A percentile compares a stretch with the other conserved stretches of the same genome.
Conservation (phyloP, 2,888 invertebrate genomes). For the Luffia ferchaultella region DNA sequence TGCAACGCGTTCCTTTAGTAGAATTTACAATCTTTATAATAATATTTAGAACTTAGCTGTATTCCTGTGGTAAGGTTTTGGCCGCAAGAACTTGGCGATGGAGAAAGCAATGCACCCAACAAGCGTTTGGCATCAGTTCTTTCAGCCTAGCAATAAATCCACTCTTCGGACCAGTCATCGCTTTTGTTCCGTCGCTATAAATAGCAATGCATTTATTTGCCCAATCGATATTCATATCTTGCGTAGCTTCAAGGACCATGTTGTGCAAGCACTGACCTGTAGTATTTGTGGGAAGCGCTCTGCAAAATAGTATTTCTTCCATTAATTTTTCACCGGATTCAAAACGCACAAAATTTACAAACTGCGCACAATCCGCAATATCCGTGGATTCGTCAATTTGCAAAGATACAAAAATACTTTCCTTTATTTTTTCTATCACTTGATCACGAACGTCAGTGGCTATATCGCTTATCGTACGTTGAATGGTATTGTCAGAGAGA, state of each 20-base stretch:
- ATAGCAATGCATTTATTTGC: conserved; percentile 18
- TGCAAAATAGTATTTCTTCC: conserved; percentile 21
- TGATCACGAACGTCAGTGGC: conserved; percentile 20
- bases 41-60: conserved; percentile 8
- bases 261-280: conserved; percentile 17
- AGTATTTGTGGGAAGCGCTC: conserved; percentile 19
- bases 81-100: conserved; percentile 19
- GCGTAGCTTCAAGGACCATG: conserved; percentile 10
- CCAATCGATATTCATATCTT: conserved; percentile 15
- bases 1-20: conserved; percentile 20
- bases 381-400: conserved; percentile 23
- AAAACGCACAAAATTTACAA: conserved; percentile 21
- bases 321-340: conserved; percentile 19
- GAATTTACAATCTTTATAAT: conserved; percentile 18
- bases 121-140: conserved; percentile 18
- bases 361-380: conserved; percentile 20
- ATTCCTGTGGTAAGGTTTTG: conserved; percentile 8
- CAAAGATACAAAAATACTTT: conserved; percentile 18
- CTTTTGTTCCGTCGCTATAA: conserved; percentile 21
- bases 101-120: conserved; percentile 18
- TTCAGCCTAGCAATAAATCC: conserved; percentile 20
- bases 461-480: conserved; percentile 25
- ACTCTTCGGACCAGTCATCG: conserved; percentile 20
- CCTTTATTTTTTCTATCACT: conserved; percentile 16
- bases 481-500: conserved; percentile 25